Conservation (phyloP, 2,888 invertebrate species). For the Vandiemenella viatica region DNA sequence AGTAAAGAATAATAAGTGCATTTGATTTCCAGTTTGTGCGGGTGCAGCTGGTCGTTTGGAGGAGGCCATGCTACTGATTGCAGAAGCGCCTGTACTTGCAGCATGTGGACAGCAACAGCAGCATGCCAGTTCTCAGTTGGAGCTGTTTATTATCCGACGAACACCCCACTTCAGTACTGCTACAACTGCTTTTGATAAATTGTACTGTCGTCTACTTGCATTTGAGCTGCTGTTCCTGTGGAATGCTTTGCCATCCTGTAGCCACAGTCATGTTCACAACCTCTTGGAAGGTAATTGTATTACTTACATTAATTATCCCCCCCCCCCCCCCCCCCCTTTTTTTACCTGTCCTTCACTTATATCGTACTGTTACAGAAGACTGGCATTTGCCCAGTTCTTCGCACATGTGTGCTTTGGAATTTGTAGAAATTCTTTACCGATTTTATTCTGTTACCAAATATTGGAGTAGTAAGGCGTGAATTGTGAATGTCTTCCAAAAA, state of each 20-base stretch:
- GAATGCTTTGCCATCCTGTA: constrained; percentile 47
- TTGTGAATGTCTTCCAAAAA: no score
- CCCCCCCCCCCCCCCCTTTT: background rate
- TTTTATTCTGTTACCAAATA: no score
- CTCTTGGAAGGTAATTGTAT: constrained; percentile 31
- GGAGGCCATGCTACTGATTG: constrained; percentile 25
- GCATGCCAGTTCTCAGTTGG: constrained; percentile 26
- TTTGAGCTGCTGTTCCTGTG: constrained; percentile 52
- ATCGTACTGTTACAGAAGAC: no score
- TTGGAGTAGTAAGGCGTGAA: no score
- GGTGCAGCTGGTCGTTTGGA: constrained; percentile 32
- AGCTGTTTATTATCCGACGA: constrained; percentile 25
- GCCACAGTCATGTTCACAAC: constrained; percentile 24
- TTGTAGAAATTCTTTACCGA: no score
- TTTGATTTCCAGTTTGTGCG: constrained; percentile 28
- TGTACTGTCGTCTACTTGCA: constrained; percentile 40
- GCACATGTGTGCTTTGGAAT: no score
- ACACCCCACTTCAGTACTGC: constrained; percentile 18
- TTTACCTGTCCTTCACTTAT: background rate
- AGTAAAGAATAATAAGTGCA: background rate
- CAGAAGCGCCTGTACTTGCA: constrained; percentile 27
- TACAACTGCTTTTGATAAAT: constrained; percentile 6
- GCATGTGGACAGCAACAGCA: constrained; percentile 26
- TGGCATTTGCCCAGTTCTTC: no score
- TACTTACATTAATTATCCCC: background rate